Percentiles rank a stretch among this genome's conserved stretches.
These are phyloP conservation scores for Palythoa grandis DNA, from an alignment of 92 coral and sea anemone genomes.

Conservation along the genomic window DNA sequence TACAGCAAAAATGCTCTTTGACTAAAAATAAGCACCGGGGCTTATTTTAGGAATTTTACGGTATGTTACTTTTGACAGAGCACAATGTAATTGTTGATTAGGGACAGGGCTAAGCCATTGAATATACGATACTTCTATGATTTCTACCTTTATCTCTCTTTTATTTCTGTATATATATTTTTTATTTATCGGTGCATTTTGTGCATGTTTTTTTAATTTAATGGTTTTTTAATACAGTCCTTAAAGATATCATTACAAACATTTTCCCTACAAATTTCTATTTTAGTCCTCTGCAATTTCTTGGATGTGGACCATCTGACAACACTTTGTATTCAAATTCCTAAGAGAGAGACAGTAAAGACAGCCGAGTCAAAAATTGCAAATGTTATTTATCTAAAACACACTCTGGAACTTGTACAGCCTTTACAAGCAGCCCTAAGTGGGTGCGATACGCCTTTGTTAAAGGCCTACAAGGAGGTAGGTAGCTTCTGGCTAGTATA, in stretches of 20 bases:
- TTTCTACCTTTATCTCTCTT: background rate
- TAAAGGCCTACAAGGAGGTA: constrained; percentile 92
- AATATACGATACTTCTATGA: no score
- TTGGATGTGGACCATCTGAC: constrained; percentile 96
- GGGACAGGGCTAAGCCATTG: no score
- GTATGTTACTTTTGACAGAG: no score
- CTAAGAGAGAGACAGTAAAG: constrained; percentile 93
- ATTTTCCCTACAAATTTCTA: background rate
- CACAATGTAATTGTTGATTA: no score
- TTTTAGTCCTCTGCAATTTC: constrained; percentile 84
- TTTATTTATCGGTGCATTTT: no score
- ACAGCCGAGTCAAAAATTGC: constrained; percentile 98
- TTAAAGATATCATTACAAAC: background rate
- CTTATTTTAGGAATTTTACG: no score
- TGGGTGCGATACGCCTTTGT: constrained; percentile 77
- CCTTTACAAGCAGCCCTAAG: constrained; percentile 79
- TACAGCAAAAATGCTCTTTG: no score
- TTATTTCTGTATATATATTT: background rate
- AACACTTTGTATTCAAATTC: constrained; percentile 95
- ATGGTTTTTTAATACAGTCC: no score
- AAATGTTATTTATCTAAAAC: constrained; percentile 89
- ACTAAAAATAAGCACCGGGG: no score
- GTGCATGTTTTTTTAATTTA: no score
- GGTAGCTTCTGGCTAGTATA: background rate
- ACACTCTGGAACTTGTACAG: constrained; percentile 91